These are phyloP conservation scores for Battus philenor DNA, from an alignment of 1,140 invertebrate species.

Conservation along the genomic window DNA sequence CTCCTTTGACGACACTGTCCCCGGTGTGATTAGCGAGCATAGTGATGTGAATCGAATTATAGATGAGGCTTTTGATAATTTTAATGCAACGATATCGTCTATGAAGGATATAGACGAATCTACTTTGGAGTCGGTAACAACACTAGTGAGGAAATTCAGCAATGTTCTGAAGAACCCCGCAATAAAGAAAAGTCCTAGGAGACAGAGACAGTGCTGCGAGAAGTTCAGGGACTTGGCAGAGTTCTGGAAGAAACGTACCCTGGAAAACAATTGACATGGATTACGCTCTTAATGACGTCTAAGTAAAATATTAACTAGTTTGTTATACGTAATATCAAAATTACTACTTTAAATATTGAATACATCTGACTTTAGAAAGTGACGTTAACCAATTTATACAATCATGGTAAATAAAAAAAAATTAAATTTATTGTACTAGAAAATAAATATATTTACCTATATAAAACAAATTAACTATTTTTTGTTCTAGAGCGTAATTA, in stretches of 20 bases:
- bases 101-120: conserved; percentile 32
- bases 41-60: conserved; percentile 47
- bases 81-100: conserved; percentile 32
- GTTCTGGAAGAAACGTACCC: conserved; percentile 50
- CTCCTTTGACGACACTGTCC: conserved; percentile 51
- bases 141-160: conserved; percentile 53
- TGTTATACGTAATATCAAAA: no score
- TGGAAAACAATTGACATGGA: conserved; percentile 18
- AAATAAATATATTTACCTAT: no score
- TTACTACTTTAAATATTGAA: no score
- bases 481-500: no score
- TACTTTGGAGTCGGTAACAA: conserved; percentile 47
- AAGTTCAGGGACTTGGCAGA: conserved; percentile 54
- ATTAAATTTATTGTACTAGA: no score
- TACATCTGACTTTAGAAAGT: no score
- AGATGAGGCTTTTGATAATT: conserved; percentile 50
- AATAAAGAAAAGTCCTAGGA: conserved; percentile 34
- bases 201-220: conserved; percentile 37
- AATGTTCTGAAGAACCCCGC: conserved; percentile 36
- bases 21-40: conserved; percentile 15
- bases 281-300: no score
- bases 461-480: no score
- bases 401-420: no score
- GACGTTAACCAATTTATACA: no score
- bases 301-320: no score